Conservation (phyloP, 2,113 vertebrate genomes). For the Antechinus stuartii region DNA sequence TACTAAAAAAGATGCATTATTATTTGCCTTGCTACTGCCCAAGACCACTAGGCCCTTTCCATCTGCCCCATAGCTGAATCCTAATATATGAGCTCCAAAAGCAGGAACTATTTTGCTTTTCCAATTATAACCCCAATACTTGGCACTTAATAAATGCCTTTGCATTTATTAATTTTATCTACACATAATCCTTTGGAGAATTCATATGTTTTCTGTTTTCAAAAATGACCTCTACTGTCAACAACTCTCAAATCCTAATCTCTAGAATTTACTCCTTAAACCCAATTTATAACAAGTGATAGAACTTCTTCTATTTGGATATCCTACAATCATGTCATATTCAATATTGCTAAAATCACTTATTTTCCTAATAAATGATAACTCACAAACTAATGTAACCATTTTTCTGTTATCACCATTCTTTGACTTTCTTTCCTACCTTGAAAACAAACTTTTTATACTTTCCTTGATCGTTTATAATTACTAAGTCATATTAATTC, state of each 20-base stretch:
- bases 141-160: not conserved
- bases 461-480: not conserved
- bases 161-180: not conserved
- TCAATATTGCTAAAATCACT: not conserved
- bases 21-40: not conserved
- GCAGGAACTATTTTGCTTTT: not conserved
- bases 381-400: not conserved
- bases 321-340: not conserved
- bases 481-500: not conserved
- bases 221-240: not conserved
- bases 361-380: not conserved
- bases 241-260: not conserved
- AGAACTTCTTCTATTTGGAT: not conserved
- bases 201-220: not conserved
- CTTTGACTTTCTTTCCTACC: not conserved
- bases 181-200: not conserved
- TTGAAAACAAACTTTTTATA: not conserved
- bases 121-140: not conserved
- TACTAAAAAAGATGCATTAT: not conserved
- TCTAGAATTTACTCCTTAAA: not conserved
- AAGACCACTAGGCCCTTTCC: too few species aligned
- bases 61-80: not conserved
- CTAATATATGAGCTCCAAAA: not conserved
- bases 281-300: not conserved
- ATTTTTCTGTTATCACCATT: not conserved